A percentile compares a stretch with the other conserved stretches of the same genome.
phyloP scores from a whole-genome alignment of 2,113 vertebrate genomes.

The Pterophyllum scalare region DNA sequence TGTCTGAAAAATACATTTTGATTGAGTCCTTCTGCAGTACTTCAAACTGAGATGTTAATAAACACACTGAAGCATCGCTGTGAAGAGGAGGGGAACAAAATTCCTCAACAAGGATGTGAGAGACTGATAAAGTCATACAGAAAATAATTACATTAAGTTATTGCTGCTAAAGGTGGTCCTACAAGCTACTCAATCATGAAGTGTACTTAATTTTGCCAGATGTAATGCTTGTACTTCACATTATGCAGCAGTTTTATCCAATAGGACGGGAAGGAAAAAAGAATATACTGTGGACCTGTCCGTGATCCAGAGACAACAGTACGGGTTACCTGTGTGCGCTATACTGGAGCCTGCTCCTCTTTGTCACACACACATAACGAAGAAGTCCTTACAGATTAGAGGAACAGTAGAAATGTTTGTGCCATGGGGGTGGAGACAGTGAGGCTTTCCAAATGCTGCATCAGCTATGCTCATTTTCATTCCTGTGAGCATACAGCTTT shows the following conservation, averaged over 20 bases:
- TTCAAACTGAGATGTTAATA: neutral
- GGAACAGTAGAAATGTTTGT: neutral
- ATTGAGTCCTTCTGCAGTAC: neutral
- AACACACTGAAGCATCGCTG: too few species aligned
- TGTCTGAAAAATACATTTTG: neutral
- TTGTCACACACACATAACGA: too few species aligned
- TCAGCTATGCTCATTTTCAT: neutral
- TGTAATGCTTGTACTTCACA: neutral
- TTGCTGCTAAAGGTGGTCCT: neutral
- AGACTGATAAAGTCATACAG: too few species aligned
- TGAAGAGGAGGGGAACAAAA: too few species aligned
- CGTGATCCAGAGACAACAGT: neutral
- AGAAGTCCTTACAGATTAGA: neutral
- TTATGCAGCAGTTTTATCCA: neutral
- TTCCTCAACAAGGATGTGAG: too few species aligned
- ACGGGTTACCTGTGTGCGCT: neutral
- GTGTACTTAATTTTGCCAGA: neutral
- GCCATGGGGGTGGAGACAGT: too few species aligned
- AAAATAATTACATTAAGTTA: too few species aligned
- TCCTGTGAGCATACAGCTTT: neutral
- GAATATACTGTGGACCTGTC: neutral
- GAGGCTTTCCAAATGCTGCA: neutral
- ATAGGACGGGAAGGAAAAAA: neutral
- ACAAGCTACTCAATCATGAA: neutral
- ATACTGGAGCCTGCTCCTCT: neutral